A percentile compares a stretch with the other conserved stretches of the same genome.
These are phyloP conservation scores for Eristalis pertinax DNA, from an alignment of 2,888 invertebrate genomes.

Conservation along the genomic window DNA sequence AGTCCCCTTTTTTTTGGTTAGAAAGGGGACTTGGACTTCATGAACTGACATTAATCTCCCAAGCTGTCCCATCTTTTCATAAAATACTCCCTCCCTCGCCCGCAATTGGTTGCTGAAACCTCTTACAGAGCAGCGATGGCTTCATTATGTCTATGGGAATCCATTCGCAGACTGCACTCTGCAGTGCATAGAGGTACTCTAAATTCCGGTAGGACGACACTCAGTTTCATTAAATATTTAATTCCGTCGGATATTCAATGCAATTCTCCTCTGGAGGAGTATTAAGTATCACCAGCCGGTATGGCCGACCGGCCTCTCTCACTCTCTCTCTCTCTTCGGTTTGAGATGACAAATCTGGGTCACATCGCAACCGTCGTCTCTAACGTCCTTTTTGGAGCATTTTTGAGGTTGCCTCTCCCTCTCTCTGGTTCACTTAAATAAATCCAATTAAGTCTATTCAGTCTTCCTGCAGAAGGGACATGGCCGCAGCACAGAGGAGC, in stretches of 20 bases:
- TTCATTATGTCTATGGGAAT: slow-evolving; percentile 36
- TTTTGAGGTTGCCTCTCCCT: no score
- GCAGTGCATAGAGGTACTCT: not conserved
- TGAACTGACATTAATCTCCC: not conserved
- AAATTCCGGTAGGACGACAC: not conserved
- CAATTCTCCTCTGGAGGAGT: slow-evolving; percentile 60
- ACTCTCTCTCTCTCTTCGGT: not conserved
- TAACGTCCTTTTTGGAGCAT: slow-evolving; percentile 11
- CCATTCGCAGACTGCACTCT: not conserved
- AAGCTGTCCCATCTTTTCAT: not conserved
- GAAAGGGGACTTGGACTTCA: not conserved
- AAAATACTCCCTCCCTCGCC: not conserved
- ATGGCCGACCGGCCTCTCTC: no score
- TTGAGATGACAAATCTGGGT: slow-evolving; percentile 42
- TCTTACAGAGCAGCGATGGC: not conserved
- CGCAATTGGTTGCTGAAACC: not conserved
- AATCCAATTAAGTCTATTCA: slow-evolving; percentile 58
- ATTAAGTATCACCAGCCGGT: slow-evolving; percentile 1
- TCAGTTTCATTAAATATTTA: slow-evolving; percentile 56
- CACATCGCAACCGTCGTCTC: slow-evolving; percentile 19
- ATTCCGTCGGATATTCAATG: slow-evolving; percentile 56
- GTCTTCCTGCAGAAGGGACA: slow-evolving; percentile 8
- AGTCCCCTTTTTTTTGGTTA: no score
- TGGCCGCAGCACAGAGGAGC: not conserved
- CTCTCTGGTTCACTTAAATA: slow-evolving; percentile 24